Base-by-base conservation (phyloP, 1,140 invertebrate species). In the Euwallacea fornicatus region DNA sequence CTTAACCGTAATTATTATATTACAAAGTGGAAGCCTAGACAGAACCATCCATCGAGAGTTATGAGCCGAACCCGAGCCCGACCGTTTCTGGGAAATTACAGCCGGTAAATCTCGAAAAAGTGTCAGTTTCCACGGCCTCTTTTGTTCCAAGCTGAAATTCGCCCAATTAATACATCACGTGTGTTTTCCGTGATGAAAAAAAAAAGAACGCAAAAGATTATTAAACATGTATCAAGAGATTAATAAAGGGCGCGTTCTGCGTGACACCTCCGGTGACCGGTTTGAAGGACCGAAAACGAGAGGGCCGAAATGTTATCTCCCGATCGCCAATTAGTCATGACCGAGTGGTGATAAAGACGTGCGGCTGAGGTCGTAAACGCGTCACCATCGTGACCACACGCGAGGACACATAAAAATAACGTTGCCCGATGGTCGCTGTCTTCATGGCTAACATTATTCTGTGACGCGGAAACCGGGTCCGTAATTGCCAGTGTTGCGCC, bases 321-420 rank as follows among this genome's bases (percentile, higher is more conserved):
- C 33, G 44, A 65, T 71, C 63, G 53, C 43, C 61, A 71, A 66
- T 71, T 71, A 65, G 62, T 65, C 69, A 71, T 63, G 33, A 13
- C 55, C 47, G 44, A 60, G 66, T 68, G 66, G 66, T 61, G 67
- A 69, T 69, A 69, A 69, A 69, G 67, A 69, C 67, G 67, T 69
- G 67, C 67, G 59, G 67, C 46, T 62, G 47, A 61, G 67, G 59
- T 61, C 59, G 59, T 69, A 69, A 69, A 69, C 67, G 67, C 67
- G 67, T 69, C 67, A 69, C 67, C 67, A 69, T 53, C 46, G 7
- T 62, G 67, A 55, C 67, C 67, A 69, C 67, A 69, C 67, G 67
- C 67, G 67, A 69, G 67, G 67, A 69, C 58, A 61, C 67, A 69
- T 69, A 69, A 69, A 69, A 69, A 69, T 68, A 68, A 68, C 66